A percentile compares a stretch with the other conserved stretches of the same genome.
phyloP scores from a whole-genome alignment of 2,797 vertebrate genomes.

The Tinamus major region DNA sequence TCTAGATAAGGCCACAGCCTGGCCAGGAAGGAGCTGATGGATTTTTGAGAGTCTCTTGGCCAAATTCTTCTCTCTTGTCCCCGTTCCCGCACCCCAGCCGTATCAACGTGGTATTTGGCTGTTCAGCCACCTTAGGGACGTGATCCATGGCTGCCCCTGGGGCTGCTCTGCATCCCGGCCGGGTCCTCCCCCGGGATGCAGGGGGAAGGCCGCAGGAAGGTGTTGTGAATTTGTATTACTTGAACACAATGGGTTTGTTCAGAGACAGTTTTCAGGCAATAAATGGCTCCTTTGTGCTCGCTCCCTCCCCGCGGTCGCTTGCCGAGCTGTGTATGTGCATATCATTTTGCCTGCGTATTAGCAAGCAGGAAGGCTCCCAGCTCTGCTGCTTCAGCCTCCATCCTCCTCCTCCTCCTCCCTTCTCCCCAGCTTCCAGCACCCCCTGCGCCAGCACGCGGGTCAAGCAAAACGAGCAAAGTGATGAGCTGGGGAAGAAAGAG shows the following conservation, averaged over 20 bases:
- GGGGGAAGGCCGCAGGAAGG: slow-evolving; percentile 64
- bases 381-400: background rate
- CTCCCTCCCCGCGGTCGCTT: slow-evolving; percentile 50
- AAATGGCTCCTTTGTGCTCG: slow-evolving; percentile 75
- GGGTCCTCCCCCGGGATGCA: slow-evolving; percentile 3
- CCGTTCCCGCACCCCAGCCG: background rate
- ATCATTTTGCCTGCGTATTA: slow-evolving; percentile 63
- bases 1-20: slow-evolving; percentile 28
- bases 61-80: background rate
- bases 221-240: slow-evolving; percentile 74
- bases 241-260: slow-evolving; percentile 75
- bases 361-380: slow-evolving; percentile 2
- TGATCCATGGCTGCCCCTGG: background rate
- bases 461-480: slow-evolving; percentile 11
- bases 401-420: background rate
- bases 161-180: background rate
- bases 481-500: background rate
- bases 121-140: too few relatives aligned
- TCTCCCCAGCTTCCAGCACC: background rate
- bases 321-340: slow-evolving; percentile 57
- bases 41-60: slow-evolving; percentile 21
- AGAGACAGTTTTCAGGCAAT: slow-evolving; percentile 72
- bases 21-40: slow-evolving; percentile 33
- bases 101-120: slow-evolving; percentile 1
- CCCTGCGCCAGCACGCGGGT: background rate